Percentiles rank a stretch among this genome's conserved stretches.
phyloP scores from a whole-genome alignment of 2,888 invertebrate species.

The Dendrolimus houi region DNA sequence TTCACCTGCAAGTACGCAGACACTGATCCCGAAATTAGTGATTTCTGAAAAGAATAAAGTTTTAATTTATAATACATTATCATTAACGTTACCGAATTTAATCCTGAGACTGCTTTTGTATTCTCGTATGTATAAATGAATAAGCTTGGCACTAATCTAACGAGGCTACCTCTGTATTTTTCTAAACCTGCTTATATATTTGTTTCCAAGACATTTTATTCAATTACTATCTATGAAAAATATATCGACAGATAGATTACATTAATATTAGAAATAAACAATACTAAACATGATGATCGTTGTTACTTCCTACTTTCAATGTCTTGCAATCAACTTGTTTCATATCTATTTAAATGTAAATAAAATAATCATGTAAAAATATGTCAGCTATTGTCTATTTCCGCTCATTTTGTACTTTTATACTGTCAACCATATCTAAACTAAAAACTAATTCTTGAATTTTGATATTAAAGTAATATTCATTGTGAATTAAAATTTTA shows the following conservation, averaged over 20 bases:
- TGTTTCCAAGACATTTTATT: slow-evolving; percentile 4
- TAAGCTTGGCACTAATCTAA: slow-evolving; percentile 60
- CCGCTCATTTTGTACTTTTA: slow-evolving; percentile 71
- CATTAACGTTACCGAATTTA: slow-evolving; percentile 77
- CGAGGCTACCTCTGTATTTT: slow-evolving; percentile 71
- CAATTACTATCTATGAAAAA: no score
- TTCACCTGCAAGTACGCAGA: slow-evolving; percentile 87
- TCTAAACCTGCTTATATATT: slow-evolving; percentile 58
- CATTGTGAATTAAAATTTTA: neutral
- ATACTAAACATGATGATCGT: no score
- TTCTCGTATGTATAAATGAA: slow-evolving; percentile 62
- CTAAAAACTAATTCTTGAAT: no score
- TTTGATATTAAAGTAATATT: no score
- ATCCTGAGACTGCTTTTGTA: slow-evolving; percentile 78
- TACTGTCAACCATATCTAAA: slow-evolving; percentile 33
- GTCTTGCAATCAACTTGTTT: neutral
- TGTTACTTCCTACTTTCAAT: no score
- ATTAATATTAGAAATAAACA: no score
- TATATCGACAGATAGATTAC: no score
- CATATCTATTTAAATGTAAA: neutral
- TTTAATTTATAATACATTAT: slow-evolving; percentile 35
- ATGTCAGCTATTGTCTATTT: slow-evolving; percentile 21
- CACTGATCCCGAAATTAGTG: slow-evolving; percentile 81
- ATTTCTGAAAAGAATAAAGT: slow-evolving; percentile 62
- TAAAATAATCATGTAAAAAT: slow-evolving; percentile 7